Evolutionary conservation across 2,888 invertebrate genomes (phyloP).

Genomic region (Brachylomia viminalis): DNA sequence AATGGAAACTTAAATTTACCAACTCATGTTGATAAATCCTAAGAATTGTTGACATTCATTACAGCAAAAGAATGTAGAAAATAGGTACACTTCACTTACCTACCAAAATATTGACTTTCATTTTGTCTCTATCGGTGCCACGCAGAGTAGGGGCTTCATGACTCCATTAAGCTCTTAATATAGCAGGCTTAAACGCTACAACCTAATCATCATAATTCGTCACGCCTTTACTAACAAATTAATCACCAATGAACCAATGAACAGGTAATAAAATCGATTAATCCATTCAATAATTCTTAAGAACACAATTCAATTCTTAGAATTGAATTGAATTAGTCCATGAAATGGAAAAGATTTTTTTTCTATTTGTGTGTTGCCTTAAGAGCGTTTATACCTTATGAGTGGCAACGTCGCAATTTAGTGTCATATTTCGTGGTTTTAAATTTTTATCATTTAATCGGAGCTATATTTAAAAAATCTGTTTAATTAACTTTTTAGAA

Average conservation of each 20-base stretch:
- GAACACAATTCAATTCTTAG: constrained; percentile 16
- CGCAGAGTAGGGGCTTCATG: neutral
- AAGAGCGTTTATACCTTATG: too few species aligned
- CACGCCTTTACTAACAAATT: constrained; percentile 26
- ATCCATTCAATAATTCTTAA: constrained; percentile 3
- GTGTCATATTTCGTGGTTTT: too few species aligned
- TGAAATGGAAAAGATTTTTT: constrained; percentile 5
- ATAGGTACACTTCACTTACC: constrained; percentile 6
- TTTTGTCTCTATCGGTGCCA: constrained; percentile 7
- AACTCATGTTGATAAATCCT: neutral
- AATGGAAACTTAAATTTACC: neutral
- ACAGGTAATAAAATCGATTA: constrained; percentile 20
- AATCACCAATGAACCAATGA: constrained; percentile 16
- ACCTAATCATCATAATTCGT: constrained; percentile 22
- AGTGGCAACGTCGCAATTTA: too few species aligned
- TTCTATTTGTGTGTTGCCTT: neutral
- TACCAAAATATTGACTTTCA: constrained; percentile 26
- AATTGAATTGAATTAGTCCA: constrained; percentile 1
- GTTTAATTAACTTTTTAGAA: too few species aligned
- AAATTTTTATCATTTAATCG: too few species aligned
- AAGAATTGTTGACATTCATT: neutral
- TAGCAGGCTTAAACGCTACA: constrained; percentile 13
- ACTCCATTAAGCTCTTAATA: constrained; percentile 17
- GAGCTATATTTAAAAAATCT: too few species aligned
- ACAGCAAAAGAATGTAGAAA: neutral